Base-by-base conservation (phyloP, 2,797 vertebrate species). In the Epinephelus awoara region DNA sequence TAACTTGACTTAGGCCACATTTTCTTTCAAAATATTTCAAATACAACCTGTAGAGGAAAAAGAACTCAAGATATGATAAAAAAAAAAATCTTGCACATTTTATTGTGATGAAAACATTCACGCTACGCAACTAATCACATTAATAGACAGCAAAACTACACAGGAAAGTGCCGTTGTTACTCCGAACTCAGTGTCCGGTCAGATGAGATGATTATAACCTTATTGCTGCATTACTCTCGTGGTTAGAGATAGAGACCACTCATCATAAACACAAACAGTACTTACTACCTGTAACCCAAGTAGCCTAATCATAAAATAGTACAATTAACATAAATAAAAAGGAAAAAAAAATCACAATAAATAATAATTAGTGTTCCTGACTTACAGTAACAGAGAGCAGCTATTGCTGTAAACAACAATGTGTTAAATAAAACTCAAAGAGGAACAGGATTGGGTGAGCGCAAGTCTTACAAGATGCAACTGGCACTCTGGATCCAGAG, bases 301-400 rank as follows among this genome's bases (percentile, higher is more conserved):
- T 84, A 72, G 42, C 72, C 76, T 72, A 56, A 63, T 78, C 57
- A 80, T 69, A 88, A 73, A 79, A 87, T 66, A 75, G 18, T 27
- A 85, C 67, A 85, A 77, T 56, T 54, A 83, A 71, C 27, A 82
- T 86, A 79, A 91, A 79, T 85, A 77, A 65, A 83, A 71, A 69
- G 54, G 54, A 80, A 49, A 29, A 80, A 46, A 71, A 47, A 82
- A 88, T 91, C 71, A 88, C 67, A 92, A 94, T 92, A 93, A 93
- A 93, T 92, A 91, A 82, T 79, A 74, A 93, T 91, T 94, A 94
- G 92, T 94, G 92, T 95, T 92, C 75, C 46, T 61, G 82, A 78
- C 77, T 83, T 82, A 75, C 80, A 88, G 56, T 81, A 85, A 89
- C 84, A 80, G n/a, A 71, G 64, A 88, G 86, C 88, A 92, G 85